Evolutionary conservation across 2,888 invertebrate genomes (phyloP), one percentile per base, ranked within the genome.

Genomic region (Tanytarsus gracilentus): DNA sequence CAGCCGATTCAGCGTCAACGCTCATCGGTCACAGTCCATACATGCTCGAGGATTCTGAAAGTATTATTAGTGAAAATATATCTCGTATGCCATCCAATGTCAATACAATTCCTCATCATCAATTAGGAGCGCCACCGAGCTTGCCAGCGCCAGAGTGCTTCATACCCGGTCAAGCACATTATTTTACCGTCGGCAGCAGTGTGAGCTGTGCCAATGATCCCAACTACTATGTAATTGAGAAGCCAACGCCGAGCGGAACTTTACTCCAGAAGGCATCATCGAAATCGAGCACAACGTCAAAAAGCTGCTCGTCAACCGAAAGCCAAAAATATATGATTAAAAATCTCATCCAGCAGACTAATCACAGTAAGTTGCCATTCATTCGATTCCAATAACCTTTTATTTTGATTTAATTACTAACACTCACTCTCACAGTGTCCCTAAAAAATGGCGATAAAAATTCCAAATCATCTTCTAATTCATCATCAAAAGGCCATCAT

Each of bases 191-290:
- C 21, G 58, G 58, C 30, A 58, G 58, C 30, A 58, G 48, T 23
- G 58, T 58, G 30, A 58, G 58, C 30, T 18, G 29, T 14, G 29
- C 23, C 27, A 48, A 48, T 21, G 48, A 58, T 48, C 48, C 44
- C 2, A 58, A 58, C 23, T 58, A 58, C 25, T 58, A 58, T 48
- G 44, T 58, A 21, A 58, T 58, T 36, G 58, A 58, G 9, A 58
- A 58, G 29, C 44, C 58, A 33, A 58, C 48, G 58, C 44, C 56
- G 16, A 58, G 18, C n/a, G 39, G 25, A 4, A 74, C 62, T 72
- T 74, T 66, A 72, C 74, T 64, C 73, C 74, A 67, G 72, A 73
- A 67, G 73, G 74, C 66, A 72, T 74, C 74, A 66, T 74, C 74
- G 65, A 74, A 58, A 48, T 58, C 58, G 26, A 36, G 36, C 21